phyloP scores from a whole-genome alignment of 2,113 vertebrate genomes.

The Bufo gargarizans region DNA sequence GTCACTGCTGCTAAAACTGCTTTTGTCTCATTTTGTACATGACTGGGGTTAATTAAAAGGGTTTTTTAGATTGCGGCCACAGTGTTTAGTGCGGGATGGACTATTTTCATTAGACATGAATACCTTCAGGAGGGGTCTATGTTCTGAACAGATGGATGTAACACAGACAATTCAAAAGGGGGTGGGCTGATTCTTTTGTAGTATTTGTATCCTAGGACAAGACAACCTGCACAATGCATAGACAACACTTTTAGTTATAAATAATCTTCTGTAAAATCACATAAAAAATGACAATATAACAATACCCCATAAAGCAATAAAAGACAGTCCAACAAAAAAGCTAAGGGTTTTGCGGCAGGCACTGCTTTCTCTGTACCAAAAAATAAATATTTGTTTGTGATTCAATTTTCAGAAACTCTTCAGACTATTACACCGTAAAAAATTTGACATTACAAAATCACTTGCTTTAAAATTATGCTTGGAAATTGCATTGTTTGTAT shows the following conservation, averaged over 20 bases:
- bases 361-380: background rate
- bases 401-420: slow-evolving; percentile 16
- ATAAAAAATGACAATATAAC: background rate
- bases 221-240: background rate
- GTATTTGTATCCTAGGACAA: background rate
- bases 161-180: background rate
- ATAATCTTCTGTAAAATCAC: background rate
- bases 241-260: background rate
- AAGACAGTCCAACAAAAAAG: background rate
- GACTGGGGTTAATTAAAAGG: background rate
- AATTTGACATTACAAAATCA: slow-evolving; percentile 42
- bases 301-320: background rate
- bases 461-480: slow-evolving; percentile 43
- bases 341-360: background rate
- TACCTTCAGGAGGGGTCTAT: no score
- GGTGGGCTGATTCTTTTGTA: background rate
- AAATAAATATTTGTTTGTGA: slow-evolving; percentile 6
- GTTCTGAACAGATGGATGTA: background rate
- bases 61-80: background rate
- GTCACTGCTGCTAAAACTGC: background rate
- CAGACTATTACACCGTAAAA: slow-evolving; percentile 30
- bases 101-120: background rate
- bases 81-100: background rate
- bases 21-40: background rate
- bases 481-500: slow-evolving; percentile 52